Base-by-base conservation (phyloP, 2,797 vertebrate species). In the Enteromius treurensis region DNA sequence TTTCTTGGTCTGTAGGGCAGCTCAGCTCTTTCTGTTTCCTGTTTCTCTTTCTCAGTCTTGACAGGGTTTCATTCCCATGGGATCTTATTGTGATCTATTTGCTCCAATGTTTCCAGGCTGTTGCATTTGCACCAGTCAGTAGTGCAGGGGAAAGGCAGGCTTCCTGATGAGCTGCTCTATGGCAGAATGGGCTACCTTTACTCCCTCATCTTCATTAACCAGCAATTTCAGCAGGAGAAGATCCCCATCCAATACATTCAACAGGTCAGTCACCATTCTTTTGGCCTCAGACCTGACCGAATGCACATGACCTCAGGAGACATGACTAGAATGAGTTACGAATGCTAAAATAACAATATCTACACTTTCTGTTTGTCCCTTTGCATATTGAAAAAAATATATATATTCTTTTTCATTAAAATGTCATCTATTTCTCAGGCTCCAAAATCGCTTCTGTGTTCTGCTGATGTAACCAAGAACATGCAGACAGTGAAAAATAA, bases 131-230 rank as follows among this genome's bases (percentile, higher is more conserved):
- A 96, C 85, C 90, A 90, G 85, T 80, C 75, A 0, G 95, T 95
- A 74, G 91, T 95, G 83, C 95, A 93, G 82, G 91, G 93, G 4
- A 93, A 95, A 2, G 91, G 94, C 0, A 95, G 90, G 15, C 93
- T 96, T 40, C 97, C 97, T 0, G 96, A 97, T 29, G 98, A 99
- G 89, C 92, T 99, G 86, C 95, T 99, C 0, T 99, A 99, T 0
- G 98, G 98, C 29, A 93, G 97, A 9, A 90, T 97, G 92, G 98
- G 98, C 45, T 99, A 96, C 85, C 93, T 99, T 23, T 97, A 94
- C 86, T 92, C 97, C 19, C 95, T 99, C 82, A 45, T 96, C 58
- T 99, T 97, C 89, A 93, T 99, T 91, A 99, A 98, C 92, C 97
- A 96, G 92, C 95, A 97, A 91, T 95, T 97, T 0, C 95, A 96